Base-by-base conservation (phyloP, 92 coral and sea anemone species). In the Anthopleura xanthogrammica region DNA sequence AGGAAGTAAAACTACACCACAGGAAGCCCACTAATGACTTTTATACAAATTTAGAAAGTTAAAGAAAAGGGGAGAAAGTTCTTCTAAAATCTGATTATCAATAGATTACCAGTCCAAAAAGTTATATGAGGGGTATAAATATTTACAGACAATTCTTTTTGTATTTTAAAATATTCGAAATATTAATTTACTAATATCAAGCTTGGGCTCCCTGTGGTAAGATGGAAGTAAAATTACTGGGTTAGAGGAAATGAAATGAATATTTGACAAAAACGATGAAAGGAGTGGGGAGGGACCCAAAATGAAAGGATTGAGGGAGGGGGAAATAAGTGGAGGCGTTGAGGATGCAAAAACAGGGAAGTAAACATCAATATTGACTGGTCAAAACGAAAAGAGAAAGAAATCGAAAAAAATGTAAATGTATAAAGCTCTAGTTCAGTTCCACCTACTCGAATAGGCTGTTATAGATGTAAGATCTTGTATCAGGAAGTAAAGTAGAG, bases 221-320 rank as follows among this genome's bases (percentile, higher is more conserved):
- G 17, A 54, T 14, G 1, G 58, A 8, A 54, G 58, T 54, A 22
- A 62, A 62, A 62, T n/a, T 62, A 6, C 70, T 5, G 29, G 5
- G 5, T 62, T 19, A 19, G 29, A 19, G 12, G 29, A 19, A 22
- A n/a, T 22, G 58, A 54, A 54, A 54, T 2, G 58, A 54, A 54
- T 11, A 11, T 54, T 54, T 14, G 58, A 54, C 58, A 54, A 54
- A 54, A 54, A 54, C 16, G 58, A 54, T 54, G 14, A 54, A 54
- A 54, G 17, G 70, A 22, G 40, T n/a, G 42, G 74, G 74, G 74
- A 68, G 74, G 74, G 74, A 68, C 43, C 74, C 74, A 68, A n/a
- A 36, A 36, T 68, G 42, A 68, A 68, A 68, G 74, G 74, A 68
- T 13, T 24, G 74, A 20, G 19, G 74, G 74, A 68, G 74, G 74